These are phyloP conservation scores for Coptodon rendalli DNA, from an alignment of 2,113 vertebrate genomes.

Conservation along the genomic window DNA sequence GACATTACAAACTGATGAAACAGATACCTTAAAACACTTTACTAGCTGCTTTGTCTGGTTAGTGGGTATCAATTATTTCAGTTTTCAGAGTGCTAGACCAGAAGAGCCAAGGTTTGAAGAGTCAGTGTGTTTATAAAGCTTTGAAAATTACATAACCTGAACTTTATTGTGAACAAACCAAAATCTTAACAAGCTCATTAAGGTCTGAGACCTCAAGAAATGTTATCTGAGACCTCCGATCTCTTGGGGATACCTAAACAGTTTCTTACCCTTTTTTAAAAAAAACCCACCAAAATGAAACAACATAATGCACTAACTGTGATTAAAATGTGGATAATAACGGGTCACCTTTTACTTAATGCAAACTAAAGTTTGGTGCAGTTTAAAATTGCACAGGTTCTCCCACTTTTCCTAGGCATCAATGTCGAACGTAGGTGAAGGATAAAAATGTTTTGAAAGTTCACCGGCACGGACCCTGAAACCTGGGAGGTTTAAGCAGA, in stretches of 20 bases:
- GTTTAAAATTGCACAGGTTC: neutral
- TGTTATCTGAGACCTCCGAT: neutral
- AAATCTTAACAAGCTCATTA: neutral
- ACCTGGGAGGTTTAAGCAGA: neutral
- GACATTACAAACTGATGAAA: neutral
- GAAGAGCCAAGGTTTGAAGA: neutral
- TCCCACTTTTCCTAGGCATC: neutral
- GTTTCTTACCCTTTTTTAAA: neutral
- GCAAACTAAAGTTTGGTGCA: neutral
- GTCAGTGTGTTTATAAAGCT: neutral
- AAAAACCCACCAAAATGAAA: neutral
- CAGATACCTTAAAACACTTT: neutral
- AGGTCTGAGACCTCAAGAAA: neutral
- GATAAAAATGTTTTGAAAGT: neutral
- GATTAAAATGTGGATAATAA: neutral
- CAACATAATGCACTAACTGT: neutral
- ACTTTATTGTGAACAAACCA: neutral
- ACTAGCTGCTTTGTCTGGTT: neutral
- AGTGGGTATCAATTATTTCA: neutral
- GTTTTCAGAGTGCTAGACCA: neutral
- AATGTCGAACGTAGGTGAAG: neutral
- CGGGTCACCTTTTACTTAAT: neutral
- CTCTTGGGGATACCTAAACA: neutral
- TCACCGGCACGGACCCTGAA: rapidly evolving
- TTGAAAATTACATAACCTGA: neutral